These are phyloP conservation scores for Gonioctena quinquepunctata DNA, from an alignment of 1,140 invertebrate genomes.

Conservation along the genomic window DNA sequence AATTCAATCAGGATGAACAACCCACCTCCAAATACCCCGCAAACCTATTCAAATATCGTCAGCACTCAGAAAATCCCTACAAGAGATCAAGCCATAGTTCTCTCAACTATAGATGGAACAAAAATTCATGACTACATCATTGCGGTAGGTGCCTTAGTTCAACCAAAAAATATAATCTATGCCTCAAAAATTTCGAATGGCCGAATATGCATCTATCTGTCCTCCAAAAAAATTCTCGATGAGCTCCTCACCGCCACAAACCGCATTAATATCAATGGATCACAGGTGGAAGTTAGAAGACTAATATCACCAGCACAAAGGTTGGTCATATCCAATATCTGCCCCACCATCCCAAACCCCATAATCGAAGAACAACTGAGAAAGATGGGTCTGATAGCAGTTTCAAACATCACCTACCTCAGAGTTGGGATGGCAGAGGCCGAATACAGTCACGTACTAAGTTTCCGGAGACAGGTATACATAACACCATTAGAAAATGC, in stretches of 20 bases:
- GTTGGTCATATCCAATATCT: constrained; percentile 28
- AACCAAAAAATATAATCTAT: too few species aligned
- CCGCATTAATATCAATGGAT: neutral
- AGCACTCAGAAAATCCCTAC: too few species aligned
- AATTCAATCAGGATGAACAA: too few species aligned
- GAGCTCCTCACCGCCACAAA: constrained; percentile 17
- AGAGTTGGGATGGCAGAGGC: too few species aligned
- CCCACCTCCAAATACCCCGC: too few species aligned
- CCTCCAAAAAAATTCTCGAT: constrained; percentile 18
- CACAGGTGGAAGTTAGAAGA: constrained; percentile 7
- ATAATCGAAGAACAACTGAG: constrained; percentile 20
- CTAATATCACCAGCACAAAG: constrained; percentile 16
- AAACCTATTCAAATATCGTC: too few species aligned
- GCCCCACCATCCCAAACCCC: constrained; percentile 18
- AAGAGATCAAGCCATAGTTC: too few species aligned
- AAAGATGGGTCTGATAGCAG: constrained; percentile 3
- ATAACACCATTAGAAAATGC: neutral
- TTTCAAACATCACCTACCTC: neutral
- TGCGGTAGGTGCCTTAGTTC: neutral
- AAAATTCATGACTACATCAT: neutral
- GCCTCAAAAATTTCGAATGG: constrained; percentile 31
- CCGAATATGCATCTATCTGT: constrained; percentile 27
- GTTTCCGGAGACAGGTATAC: constrained; percentile 18
- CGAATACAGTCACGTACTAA: constrained; percentile 19
- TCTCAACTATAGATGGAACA: too few species aligned